These are phyloP conservation scores for Capreolus pygargus DNA, from an alignment of 2,113 vertebrate species.

Conservation along the genomic window DNA sequence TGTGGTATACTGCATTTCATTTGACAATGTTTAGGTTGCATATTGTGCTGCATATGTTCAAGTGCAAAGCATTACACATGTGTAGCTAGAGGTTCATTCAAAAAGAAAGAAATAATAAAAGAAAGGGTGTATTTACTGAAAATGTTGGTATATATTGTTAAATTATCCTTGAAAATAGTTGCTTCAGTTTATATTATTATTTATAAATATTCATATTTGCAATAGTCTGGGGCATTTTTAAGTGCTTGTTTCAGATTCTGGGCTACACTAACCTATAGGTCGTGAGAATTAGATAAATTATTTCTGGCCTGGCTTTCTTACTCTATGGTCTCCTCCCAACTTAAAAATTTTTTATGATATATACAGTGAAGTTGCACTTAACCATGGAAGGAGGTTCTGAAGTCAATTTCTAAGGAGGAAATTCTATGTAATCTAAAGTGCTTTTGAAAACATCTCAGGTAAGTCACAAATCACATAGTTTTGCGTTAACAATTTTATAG, in stretches of 20 bases:
- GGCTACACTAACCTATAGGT: background rate
- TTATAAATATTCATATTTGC: background rate
- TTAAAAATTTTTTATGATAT: background rate
- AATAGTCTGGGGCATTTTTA: background rate
- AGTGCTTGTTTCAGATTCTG: background rate
- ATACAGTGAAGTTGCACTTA: background rate
- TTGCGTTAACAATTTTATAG: background rate
- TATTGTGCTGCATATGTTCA: no score
- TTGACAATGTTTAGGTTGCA: background rate
- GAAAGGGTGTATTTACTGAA: background rate
- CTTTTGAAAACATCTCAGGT: background rate
- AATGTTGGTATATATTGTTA: background rate
- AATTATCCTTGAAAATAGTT: background rate
- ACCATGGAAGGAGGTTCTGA: background rate
- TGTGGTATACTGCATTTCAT: background rate
- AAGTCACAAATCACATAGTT: background rate
- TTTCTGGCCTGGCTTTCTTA: background rate
- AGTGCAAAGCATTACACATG: no score
- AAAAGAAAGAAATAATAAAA: background rate
- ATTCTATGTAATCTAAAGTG: background rate
- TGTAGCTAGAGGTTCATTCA: background rate
- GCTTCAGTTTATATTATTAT: background rate
- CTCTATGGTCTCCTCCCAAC: background rate
- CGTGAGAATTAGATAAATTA: background rate
- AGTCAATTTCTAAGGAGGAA: background rate